Evolutionary conservation across 1,140 invertebrate genomes (phyloP).

Genomic region (Teleopsis dalmanni): DNA sequence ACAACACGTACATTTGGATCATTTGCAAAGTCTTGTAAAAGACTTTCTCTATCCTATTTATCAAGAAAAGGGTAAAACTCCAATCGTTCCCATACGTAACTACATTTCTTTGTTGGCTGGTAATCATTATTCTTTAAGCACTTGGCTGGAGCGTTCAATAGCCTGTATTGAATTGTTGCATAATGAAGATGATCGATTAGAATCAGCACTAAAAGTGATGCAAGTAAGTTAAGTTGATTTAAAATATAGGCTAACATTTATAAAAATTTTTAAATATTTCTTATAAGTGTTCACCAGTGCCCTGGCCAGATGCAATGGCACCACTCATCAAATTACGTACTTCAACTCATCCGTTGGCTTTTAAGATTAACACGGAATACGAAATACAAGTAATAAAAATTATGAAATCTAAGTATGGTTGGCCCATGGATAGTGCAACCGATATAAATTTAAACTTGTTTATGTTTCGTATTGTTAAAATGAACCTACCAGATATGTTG

Average conservation of each 20-base stretch:
- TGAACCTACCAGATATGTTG: constrained; percentile 37
- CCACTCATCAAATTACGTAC: constrained; percentile 31
- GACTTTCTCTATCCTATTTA: constrained; percentile 40
- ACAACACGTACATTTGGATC: constrained; percentile 36
- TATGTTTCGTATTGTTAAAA: constrained; percentile 33
- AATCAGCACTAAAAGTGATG: constrained; percentile 31
- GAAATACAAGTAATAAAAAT: constrained; percentile 41
- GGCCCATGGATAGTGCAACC: constrained; percentile 29
- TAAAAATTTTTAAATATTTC: background rate
- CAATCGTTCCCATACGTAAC: constrained; percentile 27
- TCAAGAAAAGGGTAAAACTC: constrained; percentile 33
- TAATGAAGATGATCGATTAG: constrained; percentile 37
- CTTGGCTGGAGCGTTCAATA: constrained; percentile 35
- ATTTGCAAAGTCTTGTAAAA: constrained; percentile 29
- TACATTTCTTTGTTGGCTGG: constrained; percentile 33
- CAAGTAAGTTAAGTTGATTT: constrained; percentile 15
- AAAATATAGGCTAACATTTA: background rate
- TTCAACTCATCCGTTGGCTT: constrained; percentile 35
- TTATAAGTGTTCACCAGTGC: constrained; percentile 25
- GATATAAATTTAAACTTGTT: constrained; percentile 34
- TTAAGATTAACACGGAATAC: constrained; percentile 35
- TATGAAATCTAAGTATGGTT: constrained; percentile 41
- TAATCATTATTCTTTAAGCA: constrained; percentile 25
- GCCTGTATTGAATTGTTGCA: constrained; percentile 33
- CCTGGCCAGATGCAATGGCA: constrained; percentile 29